Evolutionary conservation across 2,797 vertebrate species (phyloP).

Genomic region (Tachyglossus aculeatus): DNA sequence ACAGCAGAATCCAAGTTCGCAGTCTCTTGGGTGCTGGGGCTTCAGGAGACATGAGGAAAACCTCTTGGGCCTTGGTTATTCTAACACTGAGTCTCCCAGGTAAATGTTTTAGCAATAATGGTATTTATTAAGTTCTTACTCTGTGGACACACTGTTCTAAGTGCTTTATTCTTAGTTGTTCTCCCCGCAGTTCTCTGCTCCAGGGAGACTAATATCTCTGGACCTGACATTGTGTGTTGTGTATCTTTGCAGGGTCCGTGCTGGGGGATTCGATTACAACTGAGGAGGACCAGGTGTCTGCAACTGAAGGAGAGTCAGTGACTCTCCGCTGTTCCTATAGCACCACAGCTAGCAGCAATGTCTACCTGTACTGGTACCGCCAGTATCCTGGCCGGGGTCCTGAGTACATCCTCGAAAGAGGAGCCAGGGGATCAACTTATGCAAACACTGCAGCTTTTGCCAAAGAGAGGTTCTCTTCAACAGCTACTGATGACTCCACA

Average conservation of each 20-base stretch:
- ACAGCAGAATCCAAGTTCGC: too few relatives aligned
- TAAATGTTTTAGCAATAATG: too few relatives aligned
- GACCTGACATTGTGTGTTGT: not conserved
- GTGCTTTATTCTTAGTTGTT: accelerated
- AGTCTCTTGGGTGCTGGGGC: too few relatives aligned
- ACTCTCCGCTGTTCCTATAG: not conserved
- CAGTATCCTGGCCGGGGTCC: not conserved
- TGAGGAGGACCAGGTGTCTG: not conserved
- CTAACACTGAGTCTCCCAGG: constrained; percentile 5
- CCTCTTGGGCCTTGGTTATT: not conserved
- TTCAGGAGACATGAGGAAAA: not conserved
- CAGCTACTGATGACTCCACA: not conserved
- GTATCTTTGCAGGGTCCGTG: constrained; percentile 6
- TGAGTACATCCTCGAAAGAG: constrained; percentile 16
- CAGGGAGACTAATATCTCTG: not conserved
- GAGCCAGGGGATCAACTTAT: not conserved
- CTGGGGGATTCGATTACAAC: not conserved
- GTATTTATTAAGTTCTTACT: too few relatives aligned
- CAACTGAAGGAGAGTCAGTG: not conserved
- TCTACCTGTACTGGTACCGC: constrained; percentile 4
- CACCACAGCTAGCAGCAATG: accelerated
- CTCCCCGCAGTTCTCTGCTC: not conserved
- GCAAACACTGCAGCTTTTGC: constrained; percentile 16
- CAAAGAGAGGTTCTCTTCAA: constrained; percentile 10
- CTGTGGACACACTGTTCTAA: too few relatives aligned